A percentile compares a stretch with the other conserved stretches of the same genome.
These are phyloP conservation scores for Venusia cambrica DNA, from an alignment of 2,888 invertebrate species.

Conservation along the genomic window DNA sequence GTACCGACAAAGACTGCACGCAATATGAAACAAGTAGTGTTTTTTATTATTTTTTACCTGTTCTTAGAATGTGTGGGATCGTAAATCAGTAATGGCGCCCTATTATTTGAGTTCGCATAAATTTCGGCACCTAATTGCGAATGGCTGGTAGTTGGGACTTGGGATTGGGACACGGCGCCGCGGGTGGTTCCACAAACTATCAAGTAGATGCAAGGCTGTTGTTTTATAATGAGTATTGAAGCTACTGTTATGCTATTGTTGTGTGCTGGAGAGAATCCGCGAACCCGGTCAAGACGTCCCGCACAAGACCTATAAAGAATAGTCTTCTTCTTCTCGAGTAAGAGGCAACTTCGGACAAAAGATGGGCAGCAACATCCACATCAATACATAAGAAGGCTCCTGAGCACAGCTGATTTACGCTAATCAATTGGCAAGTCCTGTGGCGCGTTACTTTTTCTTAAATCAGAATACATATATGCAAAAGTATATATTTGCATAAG, in stretches of 20 bases:
- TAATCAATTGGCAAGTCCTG: too few relatives aligned
- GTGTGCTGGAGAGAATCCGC: too few relatives aligned
- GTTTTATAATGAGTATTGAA: conserved; percentile 15
- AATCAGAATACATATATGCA: too few relatives aligned
- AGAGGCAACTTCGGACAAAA: too few relatives aligned
- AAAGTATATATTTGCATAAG: too few relatives aligned
- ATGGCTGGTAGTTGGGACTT: conserved; percentile 34
- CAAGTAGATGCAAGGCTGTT: conserved; percentile 24
- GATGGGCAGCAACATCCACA: too few relatives aligned
- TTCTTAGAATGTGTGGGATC: conserved; percentile 66
- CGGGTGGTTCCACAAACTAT: conserved; percentile 46
- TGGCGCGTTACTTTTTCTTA: too few relatives aligned
- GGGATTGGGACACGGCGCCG: conserved; percentile 43
- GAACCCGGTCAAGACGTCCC: too few relatives aligned
- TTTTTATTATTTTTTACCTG: conserved; percentile 63
- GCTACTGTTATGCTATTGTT: conserved; percentile 14
- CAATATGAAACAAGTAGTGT: conserved; percentile 45
- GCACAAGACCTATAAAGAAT: too few relatives aligned
- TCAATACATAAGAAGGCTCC: too few relatives aligned
- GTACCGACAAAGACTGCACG: conserved; percentile 45
- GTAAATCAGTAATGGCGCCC: conserved; percentile 76
- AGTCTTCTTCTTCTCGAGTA: too few relatives aligned
- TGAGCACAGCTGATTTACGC: too few relatives aligned
- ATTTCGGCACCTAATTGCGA: conserved; percentile 55
- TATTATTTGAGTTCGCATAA: conserved; percentile 73